Conservation (phyloP, 2,888 invertebrate species). For the Eustalomyia histrio region DNA sequence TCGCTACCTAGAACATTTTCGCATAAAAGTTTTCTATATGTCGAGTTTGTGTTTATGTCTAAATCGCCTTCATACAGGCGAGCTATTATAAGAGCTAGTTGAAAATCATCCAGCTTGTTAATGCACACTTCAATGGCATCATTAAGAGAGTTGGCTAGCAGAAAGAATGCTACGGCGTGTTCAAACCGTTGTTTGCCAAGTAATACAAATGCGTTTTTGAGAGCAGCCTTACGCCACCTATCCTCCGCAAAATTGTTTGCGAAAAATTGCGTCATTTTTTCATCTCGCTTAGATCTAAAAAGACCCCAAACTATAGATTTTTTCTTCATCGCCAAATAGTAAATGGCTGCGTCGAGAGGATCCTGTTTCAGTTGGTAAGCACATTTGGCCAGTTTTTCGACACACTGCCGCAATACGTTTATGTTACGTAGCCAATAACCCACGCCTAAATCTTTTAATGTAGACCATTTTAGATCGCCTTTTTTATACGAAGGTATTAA, state of each 20-base stretch:
- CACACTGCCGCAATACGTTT: slow-evolving; percentile 88
- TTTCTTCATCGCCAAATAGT: slow-evolving; percentile 98
- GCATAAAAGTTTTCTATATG: slow-evolving; percentile 87
- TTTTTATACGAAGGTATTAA: slow-evolving; percentile 93
- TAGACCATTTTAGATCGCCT: slow-evolving; percentile 92
- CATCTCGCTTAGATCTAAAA: slow-evolving; percentile 92
- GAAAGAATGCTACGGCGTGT: slow-evolving; percentile 99
- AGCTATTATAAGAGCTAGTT: slow-evolving; percentile 95
- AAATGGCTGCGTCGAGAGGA: slow-evolving; percentile 98
- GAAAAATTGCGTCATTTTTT: slow-evolving; percentile 97
- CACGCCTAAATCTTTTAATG: slow-evolving; percentile 92
- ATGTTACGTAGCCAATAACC: slow-evolving; percentile 98
- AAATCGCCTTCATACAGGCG: slow-evolving; percentile 88
- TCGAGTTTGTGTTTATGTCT: slow-evolving; percentile 76
- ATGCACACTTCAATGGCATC: slow-evolving; percentile 94
- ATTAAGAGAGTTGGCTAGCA: slow-evolving; percentile 94
- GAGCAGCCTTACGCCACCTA: slow-evolving; percentile 97
- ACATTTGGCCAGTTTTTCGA: slow-evolving; percentile 96
- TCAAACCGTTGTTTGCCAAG: slow-evolving; percentile 97
- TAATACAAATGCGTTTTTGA: slow-evolving; percentile 98
- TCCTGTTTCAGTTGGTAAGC: slow-evolving; percentile 95
- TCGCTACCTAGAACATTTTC: slow-evolving; percentile 89
- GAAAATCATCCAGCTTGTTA: slow-evolving; percentile 95
- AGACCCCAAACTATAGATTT: slow-evolving; percentile 97
- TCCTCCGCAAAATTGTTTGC: slow-evolving; percentile 95